A percentile compares a stretch with the other conserved stretches of the same genome.
Conservation (phyloP, 1,140 invertebrate genomes). For the Drosophila rhopaloa region DNA sequence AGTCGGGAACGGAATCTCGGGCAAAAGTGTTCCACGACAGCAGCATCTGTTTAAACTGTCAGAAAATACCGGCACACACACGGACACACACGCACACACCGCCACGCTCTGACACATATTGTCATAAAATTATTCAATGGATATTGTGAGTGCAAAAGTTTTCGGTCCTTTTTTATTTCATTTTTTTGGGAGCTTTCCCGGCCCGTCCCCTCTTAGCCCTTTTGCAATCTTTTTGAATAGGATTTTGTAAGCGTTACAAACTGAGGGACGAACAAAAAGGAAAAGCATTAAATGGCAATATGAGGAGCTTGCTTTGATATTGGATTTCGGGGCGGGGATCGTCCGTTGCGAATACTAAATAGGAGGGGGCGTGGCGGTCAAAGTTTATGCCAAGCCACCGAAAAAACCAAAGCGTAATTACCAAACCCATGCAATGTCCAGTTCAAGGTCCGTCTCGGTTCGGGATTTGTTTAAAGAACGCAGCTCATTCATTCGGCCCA, state of each 20-base stretch:
- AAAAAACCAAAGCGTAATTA: conserved; percentile 66
- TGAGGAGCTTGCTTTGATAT: conserved; percentile 73
- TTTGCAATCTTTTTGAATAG: conserved; percentile 80
- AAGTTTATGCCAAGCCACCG: conserved; percentile 28
- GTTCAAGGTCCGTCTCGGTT: conserved; percentile 55
- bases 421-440: conserved; percentile 59
- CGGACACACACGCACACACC: conserved; percentile 15
- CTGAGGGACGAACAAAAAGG: conserved; percentile 62
- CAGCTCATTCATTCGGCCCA: conserved; percentile 78
- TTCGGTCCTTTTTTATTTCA: conserved; percentile 57
- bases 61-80: conserved; percentile 60
- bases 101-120: conserved; percentile 80
- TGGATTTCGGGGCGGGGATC: conserved; percentile 64
- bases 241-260: conserved; percentile 78
- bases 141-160: conserved; percentile 78
- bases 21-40: conserved; percentile 18
- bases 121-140: conserved; percentile 84
- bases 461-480: conserved; percentile 80
- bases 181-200: neutral
- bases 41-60: conserved; percentile 79
- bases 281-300: conserved; percentile 80
- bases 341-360: conserved; percentile 18
- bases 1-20: neutral
- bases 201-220: conserved; percentile 50
- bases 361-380: conserved; percentile 7